Percentiles rank a stretch among this genome's conserved stretches.
phyloP scores from a whole-genome alignment of 2,113 vertebrate species.

The Choloepus hoffmanni region DNA sequence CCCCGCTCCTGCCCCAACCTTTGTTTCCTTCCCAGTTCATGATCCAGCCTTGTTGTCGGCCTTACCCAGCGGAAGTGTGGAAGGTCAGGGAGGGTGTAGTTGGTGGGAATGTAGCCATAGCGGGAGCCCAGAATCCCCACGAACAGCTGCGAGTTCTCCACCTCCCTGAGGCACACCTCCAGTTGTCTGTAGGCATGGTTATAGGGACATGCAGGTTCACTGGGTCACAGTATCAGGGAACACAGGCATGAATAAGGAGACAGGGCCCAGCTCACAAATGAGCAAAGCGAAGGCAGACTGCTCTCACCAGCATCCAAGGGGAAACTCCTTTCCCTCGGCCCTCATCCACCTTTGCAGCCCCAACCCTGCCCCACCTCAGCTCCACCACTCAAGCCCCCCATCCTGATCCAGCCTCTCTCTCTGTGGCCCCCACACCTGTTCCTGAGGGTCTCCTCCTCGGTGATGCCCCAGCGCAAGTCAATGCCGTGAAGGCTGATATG shows the following conservation, averaged over 20 bases:
- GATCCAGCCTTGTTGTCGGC: not conserved
- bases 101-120: slow-evolving; percentile 89
- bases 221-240: not conserved
- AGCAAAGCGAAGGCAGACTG: not conserved
- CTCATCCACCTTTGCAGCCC: not conserved
- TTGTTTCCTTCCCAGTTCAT: not conserved
- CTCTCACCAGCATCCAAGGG: not conserved
- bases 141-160: slow-evolving; percentile 91
- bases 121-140: slow-evolving; percentile 92
- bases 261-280: not conserved
- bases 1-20: not conserved
- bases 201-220: not conserved
- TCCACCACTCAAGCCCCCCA: not conserved
- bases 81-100: slow-evolving; percentile 88
- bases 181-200: slow-evolving; percentile 79
- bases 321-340: too few relatives aligned
- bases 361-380: not conserved
- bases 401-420: not conserved
- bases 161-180: slow-evolving; percentile 92
- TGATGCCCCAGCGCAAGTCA: slow-evolving; percentile 94
- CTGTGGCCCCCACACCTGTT: slow-evolving; percentile 77
- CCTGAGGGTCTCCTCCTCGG: slow-evolving; percentile 89
- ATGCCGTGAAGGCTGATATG: slow-evolving; percentile 90
- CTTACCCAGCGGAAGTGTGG: slow-evolving; percentile 93
- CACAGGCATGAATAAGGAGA: too few relatives aligned